Percentiles rank a stretch among this genome's conserved stretches.
phyloP scores from a whole-genome alignment of 92 coral and sea anemone species.

The Pocillopora grandis region DNA sequence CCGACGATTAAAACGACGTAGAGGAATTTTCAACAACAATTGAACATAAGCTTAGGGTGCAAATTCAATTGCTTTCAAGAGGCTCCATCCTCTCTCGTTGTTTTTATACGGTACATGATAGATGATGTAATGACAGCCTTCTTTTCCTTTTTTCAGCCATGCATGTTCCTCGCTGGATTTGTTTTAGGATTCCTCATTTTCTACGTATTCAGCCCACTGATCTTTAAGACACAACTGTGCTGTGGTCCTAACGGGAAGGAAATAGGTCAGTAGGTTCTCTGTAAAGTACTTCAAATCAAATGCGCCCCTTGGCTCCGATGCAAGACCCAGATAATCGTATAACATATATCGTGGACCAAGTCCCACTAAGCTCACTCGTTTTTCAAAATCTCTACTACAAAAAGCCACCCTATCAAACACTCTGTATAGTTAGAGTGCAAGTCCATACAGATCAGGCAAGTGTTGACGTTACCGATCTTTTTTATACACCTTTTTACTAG shows the following conservation, averaged over 20 bases:
- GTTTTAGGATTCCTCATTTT: conserved; percentile 80
- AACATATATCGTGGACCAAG: too few species aligned
- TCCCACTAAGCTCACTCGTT: too few species aligned
- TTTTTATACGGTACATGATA: neutral
- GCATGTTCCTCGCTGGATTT: conserved; percentile 91
- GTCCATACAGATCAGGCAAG: too few species aligned
- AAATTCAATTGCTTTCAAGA: too few species aligned
- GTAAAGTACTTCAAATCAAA: neutral
- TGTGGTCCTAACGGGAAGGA: conserved; percentile 86
- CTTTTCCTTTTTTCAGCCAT: conserved; percentile 57
- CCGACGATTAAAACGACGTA: too few species aligned
- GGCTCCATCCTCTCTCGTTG: neutral
- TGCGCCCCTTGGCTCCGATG: neutral
- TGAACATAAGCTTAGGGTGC: too few species aligned
- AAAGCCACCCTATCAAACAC: too few species aligned
- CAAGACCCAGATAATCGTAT: too few species aligned
- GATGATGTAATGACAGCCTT: neutral
- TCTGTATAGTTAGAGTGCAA: too few species aligned
- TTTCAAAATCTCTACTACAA: too few species aligned
- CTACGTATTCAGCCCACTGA: conserved; percentile 85
- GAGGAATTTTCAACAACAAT: too few species aligned
- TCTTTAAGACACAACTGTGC: conserved; percentile 79
- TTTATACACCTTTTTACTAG: conserved; percentile 38
- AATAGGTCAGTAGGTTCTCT: conserved; percentile 57
- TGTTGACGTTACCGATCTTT: neutral